These are phyloP conservation scores for Platysternon megacephalum DNA, from an alignment of 2,113 vertebrate species.

Conservation along the genomic window DNA sequence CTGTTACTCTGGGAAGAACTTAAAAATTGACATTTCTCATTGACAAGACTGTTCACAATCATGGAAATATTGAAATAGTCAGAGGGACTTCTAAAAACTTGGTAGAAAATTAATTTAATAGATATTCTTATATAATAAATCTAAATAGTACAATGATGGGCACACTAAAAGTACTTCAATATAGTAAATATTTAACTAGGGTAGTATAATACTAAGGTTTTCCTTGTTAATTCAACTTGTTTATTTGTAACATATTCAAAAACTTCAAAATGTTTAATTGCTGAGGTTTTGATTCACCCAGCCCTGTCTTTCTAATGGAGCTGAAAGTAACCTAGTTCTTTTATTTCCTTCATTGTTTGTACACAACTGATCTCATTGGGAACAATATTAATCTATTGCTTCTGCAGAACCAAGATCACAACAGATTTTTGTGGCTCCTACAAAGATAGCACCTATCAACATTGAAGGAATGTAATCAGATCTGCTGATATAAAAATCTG, in stretches of 20 bases:
- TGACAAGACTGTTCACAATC: neutral
- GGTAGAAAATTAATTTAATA: neutral
- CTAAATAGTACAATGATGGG: neutral
- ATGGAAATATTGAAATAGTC: neutral
- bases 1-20: accelerated
- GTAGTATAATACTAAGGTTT: too few species aligned
- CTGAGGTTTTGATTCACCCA: neutral
- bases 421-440: neutral
- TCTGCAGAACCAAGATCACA: neutral
- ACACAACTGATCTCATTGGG: neutral
- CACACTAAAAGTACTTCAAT: neutral
- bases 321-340: neutral
- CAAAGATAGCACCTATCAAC: accelerated
- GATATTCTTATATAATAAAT: neutral
- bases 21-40: neutral
- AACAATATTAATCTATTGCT: neutral
- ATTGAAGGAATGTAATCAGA: neutral
- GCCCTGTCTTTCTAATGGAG: neutral
- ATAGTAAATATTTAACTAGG: neutral
- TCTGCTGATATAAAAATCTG: neutral
- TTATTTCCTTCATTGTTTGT: neutral
- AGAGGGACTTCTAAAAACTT: neutral
- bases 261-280: neutral
- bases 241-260: neutral
- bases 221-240: neutral